A percentile compares a stretch with the other conserved stretches of the same genome.
Conservation (phyloP, 2,888 invertebrate species). For the Drosophila villosipedis region DNA sequence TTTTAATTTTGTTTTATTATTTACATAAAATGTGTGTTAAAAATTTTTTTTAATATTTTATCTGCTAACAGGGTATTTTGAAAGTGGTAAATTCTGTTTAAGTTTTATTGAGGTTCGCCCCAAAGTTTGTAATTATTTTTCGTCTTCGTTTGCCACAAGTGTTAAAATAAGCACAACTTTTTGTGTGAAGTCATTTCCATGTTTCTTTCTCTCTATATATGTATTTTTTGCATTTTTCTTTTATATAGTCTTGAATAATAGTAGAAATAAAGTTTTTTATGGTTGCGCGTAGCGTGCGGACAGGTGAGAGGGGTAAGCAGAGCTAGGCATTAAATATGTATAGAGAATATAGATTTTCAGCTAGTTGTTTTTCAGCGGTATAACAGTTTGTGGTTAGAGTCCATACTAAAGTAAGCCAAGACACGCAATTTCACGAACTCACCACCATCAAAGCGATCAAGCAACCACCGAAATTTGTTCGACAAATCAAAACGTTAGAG, state of each 20-base stretch:
- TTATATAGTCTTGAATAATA: constrained; percentile 52
- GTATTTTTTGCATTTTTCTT: constrained; percentile 16
- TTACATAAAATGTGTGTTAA: not conserved
- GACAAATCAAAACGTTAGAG: not conserved
- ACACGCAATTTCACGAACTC: constrained; percentile 8
- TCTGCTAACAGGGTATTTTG: constrained; percentile 17
- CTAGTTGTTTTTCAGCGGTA: constrained; percentile 12
- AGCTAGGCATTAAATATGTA: constrained; percentile 54
- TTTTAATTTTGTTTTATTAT: not conserved
- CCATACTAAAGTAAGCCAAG: constrained; percentile 39
- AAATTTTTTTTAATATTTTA: not conserved
- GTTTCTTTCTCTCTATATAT: constrained; percentile 5
- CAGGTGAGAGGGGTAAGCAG: constrained; percentile 2
- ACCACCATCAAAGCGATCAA: constrained; percentile 42
- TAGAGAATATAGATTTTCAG: constrained; percentile 45
- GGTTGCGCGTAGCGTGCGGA: not conserved
- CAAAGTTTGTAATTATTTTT: constrained; percentile 79
- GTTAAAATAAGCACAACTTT: constrained; percentile 77
- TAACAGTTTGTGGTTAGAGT: constrained; percentile 56
- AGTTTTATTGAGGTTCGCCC: constrained; percentile 24
- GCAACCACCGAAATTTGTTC: constrained; percentile 26
- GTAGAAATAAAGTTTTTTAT: constrained; percentile 53
- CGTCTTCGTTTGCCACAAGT: constrained; percentile 72
- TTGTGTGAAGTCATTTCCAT: constrained; percentile 69
- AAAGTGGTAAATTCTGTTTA: not conserved